Evolutionary conservation across 2,888 invertebrate species (phyloP).

Genomic region (Toxonevra muliebris): DNA sequence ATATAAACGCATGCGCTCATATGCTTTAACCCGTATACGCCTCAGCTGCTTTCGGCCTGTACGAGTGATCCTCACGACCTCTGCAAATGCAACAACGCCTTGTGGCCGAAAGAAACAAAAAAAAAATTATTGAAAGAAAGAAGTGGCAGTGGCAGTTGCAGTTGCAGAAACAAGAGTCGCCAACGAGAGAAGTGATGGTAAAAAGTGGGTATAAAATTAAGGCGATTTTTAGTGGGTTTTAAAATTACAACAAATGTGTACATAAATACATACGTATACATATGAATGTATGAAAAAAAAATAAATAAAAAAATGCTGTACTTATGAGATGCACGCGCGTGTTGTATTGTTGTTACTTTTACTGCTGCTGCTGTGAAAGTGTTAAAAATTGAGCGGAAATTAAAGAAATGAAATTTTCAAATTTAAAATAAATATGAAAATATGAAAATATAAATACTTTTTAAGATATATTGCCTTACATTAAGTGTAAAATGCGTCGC

Average conservation of each 20-base stretch:
- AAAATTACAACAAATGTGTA: constrained; percentile 2
- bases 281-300: not conserved
- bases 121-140: not conserved
- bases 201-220: constrained; percentile 22
- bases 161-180: not conserved
- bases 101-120: not conserved
- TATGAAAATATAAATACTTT: not conserved
- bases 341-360: constrained; percentile 24
- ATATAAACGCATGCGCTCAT: not conserved
- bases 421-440: constrained; percentile 37
- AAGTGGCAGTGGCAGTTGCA: not conserved
- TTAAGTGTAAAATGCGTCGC: constrained; percentile 16
- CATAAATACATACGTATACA: not conserved
- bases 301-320: not conserved
- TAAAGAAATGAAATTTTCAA: constrained; percentile 43
- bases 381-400: constrained; percentile 49
- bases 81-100: constrained; percentile 37
- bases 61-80: constrained; percentile 49
- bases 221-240: constrained; percentile 21
- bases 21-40: not conserved
- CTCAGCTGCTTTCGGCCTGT: not conserved
- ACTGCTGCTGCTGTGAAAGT: constrained; percentile 43
- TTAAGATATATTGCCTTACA: constrained; percentile 7
- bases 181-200: not conserved
- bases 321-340: constrained; percentile 25